Evolutionary conservation across 2,888 invertebrate genomes (phyloP).

Genomic region (Dryadula phaetusa): DNA sequence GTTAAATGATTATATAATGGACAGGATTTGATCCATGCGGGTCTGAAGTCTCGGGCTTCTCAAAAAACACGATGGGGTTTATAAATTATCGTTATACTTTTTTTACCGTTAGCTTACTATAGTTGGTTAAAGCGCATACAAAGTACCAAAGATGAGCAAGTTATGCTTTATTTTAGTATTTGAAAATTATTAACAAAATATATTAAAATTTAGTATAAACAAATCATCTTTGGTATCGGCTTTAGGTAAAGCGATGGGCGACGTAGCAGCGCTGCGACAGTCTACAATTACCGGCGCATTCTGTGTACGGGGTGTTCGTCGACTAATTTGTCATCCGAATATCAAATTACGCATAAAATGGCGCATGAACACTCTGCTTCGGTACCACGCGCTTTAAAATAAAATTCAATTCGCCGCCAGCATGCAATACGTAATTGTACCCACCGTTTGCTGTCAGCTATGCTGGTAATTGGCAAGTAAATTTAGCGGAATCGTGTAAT

Average conservation of each 20-base stretch:
- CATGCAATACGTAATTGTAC: constrained; percentile 64
- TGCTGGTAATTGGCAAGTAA: constrained; percentile 66
- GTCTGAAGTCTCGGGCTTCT: no score
- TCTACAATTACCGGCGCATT: constrained; percentile 73
- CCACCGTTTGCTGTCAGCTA: constrained; percentile 59
- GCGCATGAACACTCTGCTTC: constrained; percentile 72
- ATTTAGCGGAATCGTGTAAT: constrained; percentile 61
- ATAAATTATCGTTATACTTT: no score
- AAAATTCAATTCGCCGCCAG: constrained; percentile 73
- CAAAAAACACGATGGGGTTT: no score
- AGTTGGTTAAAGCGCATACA: not conserved
- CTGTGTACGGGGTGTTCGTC: constrained; percentile 63
- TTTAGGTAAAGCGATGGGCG: constrained; percentile 27
- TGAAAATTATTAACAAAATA: not conserved
- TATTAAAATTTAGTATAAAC: not conserved
- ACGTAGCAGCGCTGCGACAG: constrained; percentile 33
- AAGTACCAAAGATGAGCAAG: not conserved
- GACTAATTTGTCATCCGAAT: constrained; percentile 83
- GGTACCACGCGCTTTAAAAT: constrained; percentile 72
- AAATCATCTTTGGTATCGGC: not conserved
- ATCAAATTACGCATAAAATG: constrained; percentile 82
- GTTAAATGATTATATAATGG: no score
- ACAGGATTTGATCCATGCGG: no score
- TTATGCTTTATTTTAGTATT: not conserved
- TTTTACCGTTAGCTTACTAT: no score